These are phyloP conservation scores for Takifugu rubripes DNA, from an alignment of 2,797 vertebrate species.

Conservation along the genomic window DNA sequence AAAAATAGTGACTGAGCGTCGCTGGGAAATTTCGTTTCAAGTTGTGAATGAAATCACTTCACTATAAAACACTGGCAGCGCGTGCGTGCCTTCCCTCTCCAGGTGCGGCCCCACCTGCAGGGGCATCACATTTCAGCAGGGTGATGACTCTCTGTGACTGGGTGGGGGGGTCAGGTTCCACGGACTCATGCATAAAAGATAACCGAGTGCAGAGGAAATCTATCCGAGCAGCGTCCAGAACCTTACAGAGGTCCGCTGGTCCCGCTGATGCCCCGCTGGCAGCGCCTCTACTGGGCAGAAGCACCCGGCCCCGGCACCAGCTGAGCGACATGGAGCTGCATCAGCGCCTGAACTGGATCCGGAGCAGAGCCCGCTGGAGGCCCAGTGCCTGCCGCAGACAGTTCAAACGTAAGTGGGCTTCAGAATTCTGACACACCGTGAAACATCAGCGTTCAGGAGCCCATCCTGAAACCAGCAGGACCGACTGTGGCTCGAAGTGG, in stretches of 20 bases:
- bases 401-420: slow-evolving; percentile 83
- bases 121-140: slow-evolving; percentile 54
- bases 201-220: slow-evolving; percentile 43
- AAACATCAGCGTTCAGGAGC: no score
- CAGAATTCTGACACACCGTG: no score
- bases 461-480: no score
- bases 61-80: no score
- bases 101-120: slow-evolving; percentile 28
- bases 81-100: slow-evolving; percentile 28
- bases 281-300: slow-evolving; percentile 31
- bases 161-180: slow-evolving; percentile 70
- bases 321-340: slow-evolving; percentile 83
- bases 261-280: slow-evolving; percentile 30
- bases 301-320: slow-evolving; percentile 28
- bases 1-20: no score
- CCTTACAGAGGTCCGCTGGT: slow-evolving; percentile 15
- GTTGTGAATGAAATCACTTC: no score
- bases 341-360: slow-evolving; percentile 84
- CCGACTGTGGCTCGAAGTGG: no score
- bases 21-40: no score
- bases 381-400: slow-evolving; percentile 69
- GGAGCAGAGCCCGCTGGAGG: slow-evolving; percentile 79
- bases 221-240: slow-evolving; percentile 35
- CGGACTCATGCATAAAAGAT: slow-evolving; percentile 79
- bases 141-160: slow-evolving; percentile 33